These are phyloP conservation scores for Microvelia longipes DNA, from an alignment of 1,140 invertebrate species.

Conservation along the genomic window DNA sequence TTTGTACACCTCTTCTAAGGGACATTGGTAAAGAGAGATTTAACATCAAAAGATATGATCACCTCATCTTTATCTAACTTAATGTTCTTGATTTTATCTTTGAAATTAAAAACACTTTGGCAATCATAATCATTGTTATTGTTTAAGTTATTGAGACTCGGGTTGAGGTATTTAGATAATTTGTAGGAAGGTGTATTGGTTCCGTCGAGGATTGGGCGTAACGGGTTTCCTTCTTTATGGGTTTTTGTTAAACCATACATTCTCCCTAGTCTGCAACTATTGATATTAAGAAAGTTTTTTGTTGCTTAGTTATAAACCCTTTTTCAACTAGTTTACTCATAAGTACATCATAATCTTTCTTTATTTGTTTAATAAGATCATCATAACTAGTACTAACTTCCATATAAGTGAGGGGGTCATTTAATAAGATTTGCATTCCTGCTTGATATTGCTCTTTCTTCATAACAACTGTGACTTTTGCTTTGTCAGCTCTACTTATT, in stretches of 20 bases:
- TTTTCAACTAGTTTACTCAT: background rate
- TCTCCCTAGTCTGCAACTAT: background rate
- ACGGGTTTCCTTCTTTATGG: background rate
- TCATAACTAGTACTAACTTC: background rate
- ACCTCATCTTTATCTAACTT: background rate
- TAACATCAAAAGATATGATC: background rate
- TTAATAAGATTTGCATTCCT: background rate
- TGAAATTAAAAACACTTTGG: background rate
- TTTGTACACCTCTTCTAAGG: too few relatives aligned
- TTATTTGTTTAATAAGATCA: background rate
- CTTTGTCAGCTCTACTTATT: background rate
- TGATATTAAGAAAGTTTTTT: background rate
- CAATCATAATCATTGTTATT: background rate
- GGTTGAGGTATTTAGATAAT: background rate
- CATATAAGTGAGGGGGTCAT: background rate
- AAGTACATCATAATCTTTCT: background rate
- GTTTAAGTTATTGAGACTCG: background rate
- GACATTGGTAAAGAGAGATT: background rate
- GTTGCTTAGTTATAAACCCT: background rate
- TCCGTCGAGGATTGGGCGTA: background rate
- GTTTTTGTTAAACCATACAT: background rate
- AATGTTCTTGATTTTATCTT: background rate
- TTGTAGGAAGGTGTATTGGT: background rate
- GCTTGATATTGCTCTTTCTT: background rate
- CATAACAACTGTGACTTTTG: background rate